Percentiles rank a stretch among this genome's conserved stretches.
Conservation (phyloP, 2,888 invertebrate species). For the Caenorhabditis sulstoni region DNA sequence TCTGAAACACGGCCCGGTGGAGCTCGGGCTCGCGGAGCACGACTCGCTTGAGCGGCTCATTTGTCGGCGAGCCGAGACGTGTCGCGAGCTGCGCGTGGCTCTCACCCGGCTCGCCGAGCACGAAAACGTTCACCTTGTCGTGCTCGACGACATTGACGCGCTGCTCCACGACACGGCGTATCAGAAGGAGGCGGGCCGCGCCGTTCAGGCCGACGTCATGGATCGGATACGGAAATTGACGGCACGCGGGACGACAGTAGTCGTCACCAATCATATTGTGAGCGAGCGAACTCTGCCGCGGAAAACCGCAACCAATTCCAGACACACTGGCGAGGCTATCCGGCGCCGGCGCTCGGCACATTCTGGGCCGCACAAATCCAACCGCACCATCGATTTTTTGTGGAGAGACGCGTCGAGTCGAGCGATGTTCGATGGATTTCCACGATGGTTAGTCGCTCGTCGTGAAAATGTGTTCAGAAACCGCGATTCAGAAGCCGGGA, state of each 20-base stretch:
- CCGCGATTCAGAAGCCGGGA: too few species aligned
- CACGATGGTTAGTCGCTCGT: background rate
- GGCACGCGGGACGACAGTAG: slow-evolving; percentile 35
- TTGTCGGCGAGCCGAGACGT: slow-evolving; percentile 26
- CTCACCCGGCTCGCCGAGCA: slow-evolving; percentile 6
- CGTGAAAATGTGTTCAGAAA: too few species aligned
- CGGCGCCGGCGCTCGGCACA: slow-evolving; percentile 47
- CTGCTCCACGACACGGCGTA: slow-evolving; percentile 53
- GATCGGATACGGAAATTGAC: slow-evolving; percentile 31
- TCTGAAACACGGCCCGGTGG: background rate
- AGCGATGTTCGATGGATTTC: slow-evolving; percentile 18
- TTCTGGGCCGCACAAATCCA: slow-evolving; percentile 44
- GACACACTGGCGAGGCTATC: slow-evolving; percentile 48
- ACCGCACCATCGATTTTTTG: slow-evolving; percentile 37
- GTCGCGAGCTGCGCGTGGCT: slow-evolving; percentile 12
- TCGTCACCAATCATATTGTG: slow-evolving; percentile 63
- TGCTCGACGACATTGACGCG: slow-evolving; percentile 52
- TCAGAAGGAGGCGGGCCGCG: slow-evolving; percentile 24
- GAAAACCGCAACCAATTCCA: too few species aligned
- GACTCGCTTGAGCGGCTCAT: slow-evolving; percentile 27
- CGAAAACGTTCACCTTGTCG: slow-evolving; percentile 16
- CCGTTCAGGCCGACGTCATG: slow-evolving; percentile 13
- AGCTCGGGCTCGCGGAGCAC: background rate
- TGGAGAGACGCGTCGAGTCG: slow-evolving; percentile 28
- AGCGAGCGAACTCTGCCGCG: background rate